Percentiles rank a stretch among this genome's conserved stretches.
These are phyloP conservation scores for Formicarius rufipectus DNA, from an alignment of 2,113 vertebrate genomes.

Conservation along the genomic window DNA sequence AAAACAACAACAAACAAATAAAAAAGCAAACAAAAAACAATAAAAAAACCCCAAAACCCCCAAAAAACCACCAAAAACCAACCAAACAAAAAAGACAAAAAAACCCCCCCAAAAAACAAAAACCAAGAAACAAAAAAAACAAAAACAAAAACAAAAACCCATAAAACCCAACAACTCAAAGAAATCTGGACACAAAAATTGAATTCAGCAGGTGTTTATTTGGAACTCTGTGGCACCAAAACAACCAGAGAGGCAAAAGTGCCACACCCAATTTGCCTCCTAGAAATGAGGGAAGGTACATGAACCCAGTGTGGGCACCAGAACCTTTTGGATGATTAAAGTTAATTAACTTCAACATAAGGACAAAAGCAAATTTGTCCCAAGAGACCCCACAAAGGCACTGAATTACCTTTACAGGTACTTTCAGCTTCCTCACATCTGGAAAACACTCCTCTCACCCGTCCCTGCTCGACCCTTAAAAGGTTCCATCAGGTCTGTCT, in stretches of 20 bases:
- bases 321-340: background rate
- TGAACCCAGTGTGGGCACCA: background rate
- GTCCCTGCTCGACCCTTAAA: background rate
- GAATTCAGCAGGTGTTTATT: background rate
- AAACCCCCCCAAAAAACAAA: too few relatives aligned
- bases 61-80: too few relatives aligned
- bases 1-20: too few relatives aligned
- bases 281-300: background rate
- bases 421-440: background rate
- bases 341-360: background rate
- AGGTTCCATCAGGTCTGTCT: background rate
- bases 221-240: background rate
- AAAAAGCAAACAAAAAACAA: too few relatives aligned
- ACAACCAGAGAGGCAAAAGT: background rate
- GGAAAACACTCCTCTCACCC: too few relatives aligned
- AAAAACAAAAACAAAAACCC: background rate
- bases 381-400: background rate
- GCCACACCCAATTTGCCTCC: background rate
- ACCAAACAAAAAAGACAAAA: too few relatives aligned
- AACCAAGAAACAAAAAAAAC: too few relatives aligned
- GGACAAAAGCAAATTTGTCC: background rate
- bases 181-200: too few relatives aligned
- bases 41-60: too few relatives aligned
- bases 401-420: background rate
- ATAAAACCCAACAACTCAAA: too few relatives aligned